A percentile compares a stretch with the other conserved stretches of the same genome.
Evolutionary conservation across 2,888 invertebrate genomes (phyloP).

Genomic region (Creontiades dilutus): DNA sequence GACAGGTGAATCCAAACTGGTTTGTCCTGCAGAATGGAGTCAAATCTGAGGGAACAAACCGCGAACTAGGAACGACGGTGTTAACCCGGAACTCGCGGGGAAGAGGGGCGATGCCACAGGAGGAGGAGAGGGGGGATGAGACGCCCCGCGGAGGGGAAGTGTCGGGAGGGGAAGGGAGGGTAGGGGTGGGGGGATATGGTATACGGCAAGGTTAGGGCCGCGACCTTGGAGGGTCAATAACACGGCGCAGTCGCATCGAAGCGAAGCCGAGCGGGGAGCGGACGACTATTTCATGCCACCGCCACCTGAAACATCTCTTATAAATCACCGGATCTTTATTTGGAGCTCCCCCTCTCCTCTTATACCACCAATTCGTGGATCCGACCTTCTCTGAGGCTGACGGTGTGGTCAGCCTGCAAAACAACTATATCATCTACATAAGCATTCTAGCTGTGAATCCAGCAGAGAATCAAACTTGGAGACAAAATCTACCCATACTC

Average conservation of each 20-base stretch:
- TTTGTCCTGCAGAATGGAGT: not conserved
- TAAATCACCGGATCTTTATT: slow-evolving; percentile 58
- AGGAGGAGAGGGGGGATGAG: not conserved
- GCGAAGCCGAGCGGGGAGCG: slow-evolving; percentile 45
- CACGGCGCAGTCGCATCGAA: slow-evolving; percentile 71
- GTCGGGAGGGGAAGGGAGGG: not conserved
- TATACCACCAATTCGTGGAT: not conserved
- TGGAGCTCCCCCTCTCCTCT: not conserved
- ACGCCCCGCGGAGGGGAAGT: not conserved
- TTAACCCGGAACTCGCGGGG: slow-evolving; percentile 22
- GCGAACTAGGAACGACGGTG: not conserved
- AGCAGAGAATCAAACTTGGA: too few species aligned
- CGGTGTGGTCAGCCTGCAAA: too few species aligned
- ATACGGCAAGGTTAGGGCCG: slow-evolving; percentile 72
- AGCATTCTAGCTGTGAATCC: too few species aligned
- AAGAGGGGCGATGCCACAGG: not conserved
- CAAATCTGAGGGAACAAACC: not conserved
- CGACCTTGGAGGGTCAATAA: slow-evolving; percentile 73
- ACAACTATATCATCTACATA: too few species aligned
- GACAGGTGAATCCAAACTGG: not conserved
- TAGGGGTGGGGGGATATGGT: slow-evolving; percentile 22
- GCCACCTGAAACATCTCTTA: slow-evolving; percentile 55
- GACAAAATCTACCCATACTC: too few species aligned
- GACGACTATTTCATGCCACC: slow-evolving; percentile 41
- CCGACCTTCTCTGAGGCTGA: not conserved